Evolutionary conservation across 1,140 invertebrate species (phyloP).

Genomic region (Tribolium madens): DNA sequence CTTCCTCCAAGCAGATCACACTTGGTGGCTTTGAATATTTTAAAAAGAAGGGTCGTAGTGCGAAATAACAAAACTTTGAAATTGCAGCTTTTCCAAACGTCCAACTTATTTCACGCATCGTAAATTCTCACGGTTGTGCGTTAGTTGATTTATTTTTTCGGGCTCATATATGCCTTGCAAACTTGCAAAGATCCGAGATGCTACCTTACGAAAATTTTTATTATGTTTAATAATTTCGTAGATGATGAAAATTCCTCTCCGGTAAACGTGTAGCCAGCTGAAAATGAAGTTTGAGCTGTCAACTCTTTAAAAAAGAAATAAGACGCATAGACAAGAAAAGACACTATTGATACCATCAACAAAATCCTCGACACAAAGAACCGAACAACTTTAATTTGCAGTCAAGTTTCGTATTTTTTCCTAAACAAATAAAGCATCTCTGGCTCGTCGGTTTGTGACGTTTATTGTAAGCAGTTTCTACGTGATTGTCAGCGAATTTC

Average conservation of each 20-base stretch:
- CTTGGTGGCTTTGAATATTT: slow-evolving; percentile 43
- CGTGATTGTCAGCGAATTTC: slow-evolving; percentile 46
- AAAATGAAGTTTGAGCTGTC: slow-evolving; percentile 9
- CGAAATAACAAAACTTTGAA: slow-evolving; percentile 46
- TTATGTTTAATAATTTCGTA: background rate
- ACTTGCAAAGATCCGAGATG: background rate
- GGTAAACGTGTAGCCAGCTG: background rate
- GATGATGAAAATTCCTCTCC: background rate
- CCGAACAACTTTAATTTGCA: slow-evolving; percentile 37
- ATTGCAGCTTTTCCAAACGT: slow-evolving; percentile 44
- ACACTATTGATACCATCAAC: slow-evolving; percentile 13
- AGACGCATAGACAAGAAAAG: slow-evolving; percentile 6
- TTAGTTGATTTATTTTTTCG: slow-evolving; percentile 38
- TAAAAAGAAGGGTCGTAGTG: slow-evolving; percentile 28
- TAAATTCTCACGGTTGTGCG: slow-evolving; percentile 42
- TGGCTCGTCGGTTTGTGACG: slow-evolving; percentile 44
- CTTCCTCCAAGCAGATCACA: slow-evolving; percentile 6
- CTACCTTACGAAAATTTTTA: background rate
- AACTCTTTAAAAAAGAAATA: slow-evolving; percentile 19
- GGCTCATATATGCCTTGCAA: background rate
- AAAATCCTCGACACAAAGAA: slow-evolving; percentile 28
- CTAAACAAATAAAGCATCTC: slow-evolving; percentile 46
- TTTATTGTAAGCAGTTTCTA: slow-evolving; percentile 47
- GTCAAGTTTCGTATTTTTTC: slow-evolving; percentile 42
- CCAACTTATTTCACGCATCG: slow-evolving; percentile 47